Conservation (phyloP, 2,113 vertebrate species). For the Neopipo cinnamomea region DNA sequence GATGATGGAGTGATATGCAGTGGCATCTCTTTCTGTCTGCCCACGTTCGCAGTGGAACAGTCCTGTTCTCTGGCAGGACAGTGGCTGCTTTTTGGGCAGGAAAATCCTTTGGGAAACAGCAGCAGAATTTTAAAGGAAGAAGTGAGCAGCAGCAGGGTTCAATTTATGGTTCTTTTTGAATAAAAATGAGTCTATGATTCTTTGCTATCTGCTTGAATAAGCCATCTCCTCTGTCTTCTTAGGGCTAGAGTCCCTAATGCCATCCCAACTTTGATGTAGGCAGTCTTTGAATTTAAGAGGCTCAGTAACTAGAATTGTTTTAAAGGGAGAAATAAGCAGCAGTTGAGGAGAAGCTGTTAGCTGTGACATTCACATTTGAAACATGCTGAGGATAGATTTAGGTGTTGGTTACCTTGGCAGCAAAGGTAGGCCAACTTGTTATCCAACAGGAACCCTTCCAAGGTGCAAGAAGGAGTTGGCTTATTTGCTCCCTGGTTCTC, state of each 20-base stretch:
- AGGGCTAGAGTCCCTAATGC: not conserved
- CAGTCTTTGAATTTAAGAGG: not conserved
- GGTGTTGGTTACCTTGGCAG: not conserved
- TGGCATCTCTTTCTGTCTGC: not conserved
- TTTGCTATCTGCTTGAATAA: not conserved
- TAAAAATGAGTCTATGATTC: not conserved
- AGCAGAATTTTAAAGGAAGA: not conserved
- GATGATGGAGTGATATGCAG: not conserved
- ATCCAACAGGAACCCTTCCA: not conserved
- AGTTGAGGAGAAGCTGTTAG: not conserved
- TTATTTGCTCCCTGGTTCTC: not conserved
- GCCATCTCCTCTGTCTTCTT: not conserved
- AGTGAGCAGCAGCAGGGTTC: not conserved
- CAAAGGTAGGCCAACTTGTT: not conserved
- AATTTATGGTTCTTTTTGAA: not conserved
- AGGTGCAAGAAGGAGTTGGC: not conserved
- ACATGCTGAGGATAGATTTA: not conserved
- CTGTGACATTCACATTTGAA: not conserved
- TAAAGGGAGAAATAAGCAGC: not conserved
- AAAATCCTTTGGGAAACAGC: not conserved
- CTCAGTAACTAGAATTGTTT: not conserved
- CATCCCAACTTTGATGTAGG: not conserved
- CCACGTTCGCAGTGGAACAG: not conserved
- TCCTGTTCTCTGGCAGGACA: not conserved
- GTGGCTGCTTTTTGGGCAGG: not conserved